phyloP scores from a whole-genome alignment of 2,888 invertebrate species.

The Philonicus albiceps region DNA sequence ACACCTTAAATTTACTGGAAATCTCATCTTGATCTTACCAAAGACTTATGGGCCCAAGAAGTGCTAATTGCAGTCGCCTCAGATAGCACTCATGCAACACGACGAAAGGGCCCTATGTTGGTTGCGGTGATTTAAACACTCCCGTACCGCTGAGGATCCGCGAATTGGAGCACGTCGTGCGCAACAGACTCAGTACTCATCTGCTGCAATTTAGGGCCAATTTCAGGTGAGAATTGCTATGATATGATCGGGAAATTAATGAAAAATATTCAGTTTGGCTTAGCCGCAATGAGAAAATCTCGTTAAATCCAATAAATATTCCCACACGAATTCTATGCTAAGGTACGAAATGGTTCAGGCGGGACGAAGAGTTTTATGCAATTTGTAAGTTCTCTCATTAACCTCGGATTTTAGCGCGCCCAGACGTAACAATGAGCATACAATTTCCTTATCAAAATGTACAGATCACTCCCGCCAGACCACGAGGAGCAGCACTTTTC shows the following conservation, averaged over 20 bases:
- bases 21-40: slow-evolving; percentile 15
- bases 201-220: slow-evolving; percentile 45
- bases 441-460: slow-evolving; percentile 14
- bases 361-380: slow-evolving; percentile 8
- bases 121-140: not conserved
- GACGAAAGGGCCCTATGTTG: not conserved
- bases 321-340: slow-evolving; percentile 31
- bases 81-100: slow-evolving; percentile 46
- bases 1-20: not conserved
- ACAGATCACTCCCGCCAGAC: slow-evolving; percentile 10
- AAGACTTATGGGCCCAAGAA: slow-evolving; percentile 20
- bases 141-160: not conserved
- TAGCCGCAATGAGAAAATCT: slow-evolving; percentile 22
- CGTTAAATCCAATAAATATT: slow-evolving; percentile 48
- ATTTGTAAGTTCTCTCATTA: slow-evolving; percentile 48
- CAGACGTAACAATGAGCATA: slow-evolving; percentile 30
- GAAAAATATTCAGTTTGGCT: not conserved
- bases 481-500: not conserved
- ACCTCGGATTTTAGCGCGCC: slow-evolving; percentile 35
- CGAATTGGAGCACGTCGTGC: slow-evolving; percentile 9
- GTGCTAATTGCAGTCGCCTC: slow-evolving; percentile 46
- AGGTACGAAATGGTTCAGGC: not conserved
- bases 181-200: slow-evolving; percentile 40
- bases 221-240: slow-evolving; percentile 48
- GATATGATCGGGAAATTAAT: slow-evolving; percentile 34